phyloP scores from a whole-genome alignment of 2,797 vertebrate species.

The Lithobates pipiens region DNA sequence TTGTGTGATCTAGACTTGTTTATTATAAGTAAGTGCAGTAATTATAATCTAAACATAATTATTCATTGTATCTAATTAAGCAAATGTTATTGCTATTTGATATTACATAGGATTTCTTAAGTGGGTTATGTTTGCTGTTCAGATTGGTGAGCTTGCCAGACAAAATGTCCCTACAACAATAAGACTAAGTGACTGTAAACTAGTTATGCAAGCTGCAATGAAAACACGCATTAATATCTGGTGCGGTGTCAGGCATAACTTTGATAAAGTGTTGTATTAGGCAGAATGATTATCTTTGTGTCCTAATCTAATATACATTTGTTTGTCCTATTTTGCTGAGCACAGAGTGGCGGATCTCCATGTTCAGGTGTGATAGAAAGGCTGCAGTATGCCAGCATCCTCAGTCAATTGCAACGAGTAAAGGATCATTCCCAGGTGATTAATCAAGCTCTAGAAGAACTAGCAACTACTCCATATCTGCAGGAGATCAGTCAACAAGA shows the following conservation, averaged over 20 bases:
- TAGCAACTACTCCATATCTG: slow-evolving; percentile 77
- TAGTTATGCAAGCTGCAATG: background rate
- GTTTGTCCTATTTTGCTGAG: slow-evolving; percentile 56
- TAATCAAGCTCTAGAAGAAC: slow-evolving; percentile 78
- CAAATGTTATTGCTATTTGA: no score
- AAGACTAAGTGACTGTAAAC: slow-evolving; percentile 19
- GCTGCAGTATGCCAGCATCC: slow-evolving; percentile 75
- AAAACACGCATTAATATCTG: slow-evolving; percentile 14
- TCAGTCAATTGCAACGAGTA: slow-evolving; percentile 70
- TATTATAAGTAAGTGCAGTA: no score
- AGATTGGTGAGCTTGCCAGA: background rate
- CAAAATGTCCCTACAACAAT: background rate
- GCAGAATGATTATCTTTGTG: slow-evolving; percentile 16
- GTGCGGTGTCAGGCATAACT: background rate
- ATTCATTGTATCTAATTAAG: no score
- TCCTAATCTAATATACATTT: slow-evolving; percentile 18
- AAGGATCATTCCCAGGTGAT: slow-evolving; percentile 74
- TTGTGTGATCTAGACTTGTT: no score
- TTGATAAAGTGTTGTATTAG: slow-evolving; percentile 13
- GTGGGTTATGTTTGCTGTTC: no score
- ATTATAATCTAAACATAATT: no score
- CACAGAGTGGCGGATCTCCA: slow-evolving; percentile 66
- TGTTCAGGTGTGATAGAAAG: slow-evolving; percentile 77
- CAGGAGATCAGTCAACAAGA: slow-evolving; percentile 76
- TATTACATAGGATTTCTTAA: no score